Percentiles rank a stretch among this genome's conserved stretches.
phyloP scores from a whole-genome alignment of 2,797 vertebrate species.

The Heteromormyrus szaboi region DNA sequence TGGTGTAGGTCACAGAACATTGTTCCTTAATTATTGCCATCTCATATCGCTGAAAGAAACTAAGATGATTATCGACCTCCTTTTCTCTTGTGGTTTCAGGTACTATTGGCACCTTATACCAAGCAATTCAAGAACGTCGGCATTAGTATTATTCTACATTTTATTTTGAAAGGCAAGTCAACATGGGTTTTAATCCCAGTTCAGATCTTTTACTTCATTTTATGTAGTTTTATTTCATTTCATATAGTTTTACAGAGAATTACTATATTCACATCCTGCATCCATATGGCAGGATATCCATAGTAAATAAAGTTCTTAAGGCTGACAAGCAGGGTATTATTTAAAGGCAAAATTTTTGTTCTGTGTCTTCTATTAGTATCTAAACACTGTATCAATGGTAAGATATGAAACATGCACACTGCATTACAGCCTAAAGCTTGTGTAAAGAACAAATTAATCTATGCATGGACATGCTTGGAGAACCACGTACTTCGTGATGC shows the following conservation, averaged over 20 bases:
- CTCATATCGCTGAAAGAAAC: background rate
- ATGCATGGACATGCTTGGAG: background rate
- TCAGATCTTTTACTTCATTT: background rate
- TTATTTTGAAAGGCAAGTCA: background rate
- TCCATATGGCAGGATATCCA: background rate
- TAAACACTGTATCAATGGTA: background rate
- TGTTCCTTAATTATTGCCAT: slow-evolving; percentile 7
- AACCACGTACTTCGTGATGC: background rate
- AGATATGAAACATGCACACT: background rate
- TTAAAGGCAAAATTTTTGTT: background rate
- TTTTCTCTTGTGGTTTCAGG: background rate
- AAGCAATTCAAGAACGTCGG: background rate
- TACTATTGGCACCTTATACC: background rate
- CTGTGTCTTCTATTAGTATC: background rate
- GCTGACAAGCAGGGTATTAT: background rate
- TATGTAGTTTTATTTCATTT: background rate
- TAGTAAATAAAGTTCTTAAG: background rate
- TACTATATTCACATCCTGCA: background rate
- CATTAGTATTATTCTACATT: background rate
- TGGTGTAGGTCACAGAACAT: background rate
- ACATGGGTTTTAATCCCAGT: background rate
- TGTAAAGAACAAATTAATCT: background rate
- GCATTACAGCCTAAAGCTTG: background rate
- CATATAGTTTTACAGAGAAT: background rate
- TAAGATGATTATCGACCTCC: background rate